Conservation (phyloP, 2,113 vertebrate genomes). For the Sebastes fasciatus region DNA sequence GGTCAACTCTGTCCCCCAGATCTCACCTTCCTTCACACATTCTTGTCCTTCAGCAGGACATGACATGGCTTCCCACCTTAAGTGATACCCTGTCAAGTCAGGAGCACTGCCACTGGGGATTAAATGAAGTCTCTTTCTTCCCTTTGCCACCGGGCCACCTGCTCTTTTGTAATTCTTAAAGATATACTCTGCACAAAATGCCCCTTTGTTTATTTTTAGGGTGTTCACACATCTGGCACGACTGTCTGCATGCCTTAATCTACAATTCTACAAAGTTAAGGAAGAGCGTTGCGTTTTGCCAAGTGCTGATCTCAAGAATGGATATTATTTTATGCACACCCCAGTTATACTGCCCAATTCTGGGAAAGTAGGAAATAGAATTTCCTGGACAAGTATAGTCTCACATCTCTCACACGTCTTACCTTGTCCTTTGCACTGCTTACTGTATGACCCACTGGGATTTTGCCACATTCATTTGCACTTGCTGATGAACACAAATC, state of each 20-base stretch:
- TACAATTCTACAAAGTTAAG: constrained; percentile 16
- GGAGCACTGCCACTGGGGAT: neutral
- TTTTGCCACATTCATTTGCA: neutral
- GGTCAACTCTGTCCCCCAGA: too few relatives aligned
- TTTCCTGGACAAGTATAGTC: constrained; percentile 3
- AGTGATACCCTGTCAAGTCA: neutral
- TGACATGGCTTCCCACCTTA: neutral
- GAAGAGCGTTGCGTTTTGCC: constrained; percentile 21
- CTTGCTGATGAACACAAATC: neutral
- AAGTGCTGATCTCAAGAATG: constrained; percentile 46
- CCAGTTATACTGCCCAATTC: constrained; percentile 4
- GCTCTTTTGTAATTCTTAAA: neutral
- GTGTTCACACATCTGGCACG: constrained; percentile 34
- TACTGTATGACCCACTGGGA: neutral
- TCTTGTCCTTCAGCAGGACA: too few relatives aligned
- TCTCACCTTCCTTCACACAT: too few relatives aligned
- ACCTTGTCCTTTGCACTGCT: neutral
- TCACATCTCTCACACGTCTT: neutral
- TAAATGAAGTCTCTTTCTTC: neutral
- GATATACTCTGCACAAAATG: constrained; percentile 10
- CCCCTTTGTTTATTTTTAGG: constrained; percentile 21
- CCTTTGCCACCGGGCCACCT: neutral
- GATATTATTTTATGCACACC: constrained; percentile 46
- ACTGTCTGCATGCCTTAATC: constrained; percentile 17
- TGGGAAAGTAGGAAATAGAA: constrained; percentile 3